phyloP scores from a whole-genome alignment of 2,797 vertebrate genomes.

The Enteromius paludinosus region DNA sequence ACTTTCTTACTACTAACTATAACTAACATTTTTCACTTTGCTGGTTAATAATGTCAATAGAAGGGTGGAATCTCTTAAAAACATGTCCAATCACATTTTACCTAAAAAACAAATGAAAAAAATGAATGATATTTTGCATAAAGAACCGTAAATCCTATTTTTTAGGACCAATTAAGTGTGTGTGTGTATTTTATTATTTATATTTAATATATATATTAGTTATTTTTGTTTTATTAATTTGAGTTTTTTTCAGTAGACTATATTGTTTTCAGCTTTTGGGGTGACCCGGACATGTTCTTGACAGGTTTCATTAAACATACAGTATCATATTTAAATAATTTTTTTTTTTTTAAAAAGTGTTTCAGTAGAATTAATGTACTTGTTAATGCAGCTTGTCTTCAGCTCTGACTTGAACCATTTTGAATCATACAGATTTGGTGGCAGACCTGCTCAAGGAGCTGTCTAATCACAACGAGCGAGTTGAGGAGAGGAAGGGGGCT shows the following conservation, averaged over 20 bases:
- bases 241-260: background rate
- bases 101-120: background rate
- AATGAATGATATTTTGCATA: background rate
- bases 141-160: background rate
- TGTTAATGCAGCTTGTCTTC: background rate
- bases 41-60: background rate
- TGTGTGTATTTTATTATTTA: no score
- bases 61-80: background rate
- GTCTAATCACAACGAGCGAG: constrained; percentile 96
- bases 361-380: background rate
- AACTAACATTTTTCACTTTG: background rate
- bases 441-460: constrained; percentile 96
- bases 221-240: background rate
- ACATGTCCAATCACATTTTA: background rate
- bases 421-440: constrained; percentile 92
- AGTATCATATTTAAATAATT: background rate
- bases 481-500: constrained; percentile 93
- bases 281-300: background rate
- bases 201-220: background rate
- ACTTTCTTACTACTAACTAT: constrained; percentile 18
- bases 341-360: no score
- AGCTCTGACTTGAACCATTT: constrained; percentile 75
- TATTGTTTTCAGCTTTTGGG: background rate
- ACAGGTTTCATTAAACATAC: background rate
- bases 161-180: background rate